Evolutionary conservation across 2,888 invertebrate genomes (phyloP), one percentile per base, ranked within the genome.

Genomic region (Galerucella pusilla): DNA sequence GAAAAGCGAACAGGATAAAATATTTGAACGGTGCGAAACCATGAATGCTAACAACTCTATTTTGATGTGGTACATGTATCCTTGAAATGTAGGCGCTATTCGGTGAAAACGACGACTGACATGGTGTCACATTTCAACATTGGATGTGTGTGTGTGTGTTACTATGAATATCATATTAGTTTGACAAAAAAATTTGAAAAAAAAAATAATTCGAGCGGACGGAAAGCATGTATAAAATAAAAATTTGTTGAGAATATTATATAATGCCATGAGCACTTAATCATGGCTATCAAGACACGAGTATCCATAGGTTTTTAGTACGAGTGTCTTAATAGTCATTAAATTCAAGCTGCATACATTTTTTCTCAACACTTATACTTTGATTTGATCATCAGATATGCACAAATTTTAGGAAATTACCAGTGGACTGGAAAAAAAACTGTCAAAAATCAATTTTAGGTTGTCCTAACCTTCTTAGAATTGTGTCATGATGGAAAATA

Each of bases 21-120:
- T 78, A 79, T 79, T 76, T 76, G 75, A 74, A 63, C 77, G 73
- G 75, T 71, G 78, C 59, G 76, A 75, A 73, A 78, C 77, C 73
- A 74, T 78, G 78, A 79, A 79, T 79, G 75, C 78, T 78, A 78
- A 77, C 75, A 79, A 78, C 78, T 75, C 77, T 69, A 78, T 79
- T 79, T 76, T 77, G 79, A 79, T 78, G 79, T 77, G 68, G 69
- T 72, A 74, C 78, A 78, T 77, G 74, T 77, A 73, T 74, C 73
- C 76, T 76, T 71, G 77, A 74, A 78, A 78, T 75, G 75, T 79
- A 78, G 64, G 57, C 60, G 72, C 74, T 73, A 74, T 75, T 76
- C 78, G 71, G 57, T 61, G 76, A 68, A 71, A 70, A 76, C 74
- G 73, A 74, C 70, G 72, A 42, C 64, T 16, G 64, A 65, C 64